A percentile compares a stretch with the other conserved stretches of the same genome.
phyloP scores from a whole-genome alignment of 1,140 invertebrate genomes.

The Heliconius hermathena region DNA sequence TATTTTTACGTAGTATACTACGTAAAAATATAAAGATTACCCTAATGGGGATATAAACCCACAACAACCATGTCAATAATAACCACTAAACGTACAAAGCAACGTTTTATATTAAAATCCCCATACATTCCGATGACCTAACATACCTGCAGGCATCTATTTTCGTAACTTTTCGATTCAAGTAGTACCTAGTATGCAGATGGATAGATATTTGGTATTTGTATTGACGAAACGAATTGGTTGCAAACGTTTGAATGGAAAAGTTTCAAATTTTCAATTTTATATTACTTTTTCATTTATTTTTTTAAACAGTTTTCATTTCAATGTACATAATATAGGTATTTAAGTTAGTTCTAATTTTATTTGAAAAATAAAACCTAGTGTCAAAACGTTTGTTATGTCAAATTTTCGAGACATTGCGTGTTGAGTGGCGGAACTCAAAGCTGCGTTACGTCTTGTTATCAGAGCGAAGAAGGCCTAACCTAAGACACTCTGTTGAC shows the following conservation, averaged over 20 bases:
- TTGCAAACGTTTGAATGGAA: background rate
- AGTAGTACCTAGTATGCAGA: background rate
- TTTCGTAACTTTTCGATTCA: constrained; percentile 5
- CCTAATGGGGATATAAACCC: no score
- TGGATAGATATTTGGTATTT: background rate
- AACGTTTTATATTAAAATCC: background rate
- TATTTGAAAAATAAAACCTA: background rate
- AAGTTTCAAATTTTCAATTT: background rate
- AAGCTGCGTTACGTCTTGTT: background rate
- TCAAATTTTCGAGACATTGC: background rate
- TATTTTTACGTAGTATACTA: no score
- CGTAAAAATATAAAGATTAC: no score
- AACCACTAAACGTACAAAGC: background rate
- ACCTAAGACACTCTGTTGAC: no score
- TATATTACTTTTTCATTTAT: background rate
- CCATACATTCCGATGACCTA: background rate
- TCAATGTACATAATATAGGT: no score
- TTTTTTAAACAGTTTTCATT: background rate
- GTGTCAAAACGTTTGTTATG: background rate
- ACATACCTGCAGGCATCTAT: background rate
- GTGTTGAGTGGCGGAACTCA: background rate
- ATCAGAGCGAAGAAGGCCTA: background rate
- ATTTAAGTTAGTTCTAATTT: background rate
- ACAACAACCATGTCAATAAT: background rate
- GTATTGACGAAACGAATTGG: constrained; percentile 2